These are phyloP conservation scores for Coelinius sp. DNA, from an alignment of 2,888 invertebrate species.

Conservation along the genomic window DNA sequence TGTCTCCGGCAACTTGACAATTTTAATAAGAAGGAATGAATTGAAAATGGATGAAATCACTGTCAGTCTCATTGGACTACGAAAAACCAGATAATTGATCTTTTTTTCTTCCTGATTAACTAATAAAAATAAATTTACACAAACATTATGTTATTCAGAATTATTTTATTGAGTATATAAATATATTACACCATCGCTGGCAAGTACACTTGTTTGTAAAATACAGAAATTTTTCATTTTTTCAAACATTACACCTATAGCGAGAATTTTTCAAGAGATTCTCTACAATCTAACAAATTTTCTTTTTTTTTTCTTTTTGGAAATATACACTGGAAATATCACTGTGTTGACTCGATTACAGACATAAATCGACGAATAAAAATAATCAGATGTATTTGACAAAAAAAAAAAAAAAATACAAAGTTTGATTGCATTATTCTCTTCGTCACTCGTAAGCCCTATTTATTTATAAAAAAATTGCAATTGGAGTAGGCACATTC, in stretches of 20 bases:
- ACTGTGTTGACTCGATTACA: conserved; percentile 2
- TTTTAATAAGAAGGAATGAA: no score
- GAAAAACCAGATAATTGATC: neutral
- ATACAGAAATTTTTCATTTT: conserved; percentile 50
- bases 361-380: conserved; percentile 11
- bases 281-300: conserved; percentile 3
- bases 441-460: neutral
- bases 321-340: conserved; percentile 27
- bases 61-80: neutral
- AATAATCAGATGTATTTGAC: conserved; percentile 10
- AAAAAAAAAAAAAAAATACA: no score
- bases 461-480: conserved; percentile 1
- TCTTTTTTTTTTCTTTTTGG: conserved; percentile 16
- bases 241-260: conserved; percentile 8
- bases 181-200: conserved; percentile 64
- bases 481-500: conserved; percentile 27
- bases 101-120: no score
- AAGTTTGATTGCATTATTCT: neutral
- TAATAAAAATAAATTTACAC: neutral
- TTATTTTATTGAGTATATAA: conserved; percentile 58
- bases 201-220: conserved; percentile 61
- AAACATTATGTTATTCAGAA: conserved; percentile 18
- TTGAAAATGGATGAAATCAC: no score
- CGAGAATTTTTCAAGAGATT: neutral
- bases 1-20: no score